phyloP scores from a whole-genome alignment of 92 coral and sea anemone species.

The Siderastrea radians region DNA sequence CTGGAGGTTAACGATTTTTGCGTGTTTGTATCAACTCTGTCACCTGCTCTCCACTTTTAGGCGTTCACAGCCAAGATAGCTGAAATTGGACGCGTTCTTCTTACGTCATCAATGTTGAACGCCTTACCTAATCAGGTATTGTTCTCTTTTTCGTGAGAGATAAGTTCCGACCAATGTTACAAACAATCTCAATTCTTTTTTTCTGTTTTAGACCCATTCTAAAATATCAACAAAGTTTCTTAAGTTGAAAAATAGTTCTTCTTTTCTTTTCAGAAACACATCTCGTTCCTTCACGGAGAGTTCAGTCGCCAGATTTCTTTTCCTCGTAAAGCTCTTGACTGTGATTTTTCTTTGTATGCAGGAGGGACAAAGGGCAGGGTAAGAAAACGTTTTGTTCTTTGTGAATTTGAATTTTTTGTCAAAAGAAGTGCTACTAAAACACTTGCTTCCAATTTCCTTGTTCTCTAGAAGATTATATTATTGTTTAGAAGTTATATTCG shows the following conservation, averaged over 20 bases:
- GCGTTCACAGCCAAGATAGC: conserved; percentile 94
- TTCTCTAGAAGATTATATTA: too few species aligned
- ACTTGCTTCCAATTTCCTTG: too few species aligned
- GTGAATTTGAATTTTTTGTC: neutral
- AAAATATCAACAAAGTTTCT: too few species aligned
- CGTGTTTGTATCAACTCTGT: neutral
- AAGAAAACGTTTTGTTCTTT: conserved; percentile 11
- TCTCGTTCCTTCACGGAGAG: conserved; percentile 94
- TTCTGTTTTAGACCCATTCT: neutral
- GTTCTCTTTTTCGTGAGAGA: neutral
- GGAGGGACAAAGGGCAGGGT: conserved; percentile 95
- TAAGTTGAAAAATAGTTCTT: neutral
- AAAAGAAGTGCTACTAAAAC: neutral
- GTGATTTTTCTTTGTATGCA: conserved; percentile 92
- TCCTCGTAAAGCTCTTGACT: conserved; percentile 95
- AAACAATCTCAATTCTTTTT: neutral
- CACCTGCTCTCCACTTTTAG: conserved; percentile 38
- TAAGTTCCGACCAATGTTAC: too few species aligned
- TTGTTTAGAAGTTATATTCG: too few species aligned
- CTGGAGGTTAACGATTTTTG: too few species aligned
- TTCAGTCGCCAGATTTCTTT: conserved; percentile 97
- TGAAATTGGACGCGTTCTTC: conserved; percentile 90
- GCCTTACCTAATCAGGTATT: conserved; percentile 92
- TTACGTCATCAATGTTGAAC: conserved; percentile 80
- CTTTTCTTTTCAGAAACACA: conserved; percentile 80